These are phyloP conservation scores for Artibeus jamaicensis DNA, from an alignment of 2,797 vertebrate species.

Conservation along the genomic window DNA sequence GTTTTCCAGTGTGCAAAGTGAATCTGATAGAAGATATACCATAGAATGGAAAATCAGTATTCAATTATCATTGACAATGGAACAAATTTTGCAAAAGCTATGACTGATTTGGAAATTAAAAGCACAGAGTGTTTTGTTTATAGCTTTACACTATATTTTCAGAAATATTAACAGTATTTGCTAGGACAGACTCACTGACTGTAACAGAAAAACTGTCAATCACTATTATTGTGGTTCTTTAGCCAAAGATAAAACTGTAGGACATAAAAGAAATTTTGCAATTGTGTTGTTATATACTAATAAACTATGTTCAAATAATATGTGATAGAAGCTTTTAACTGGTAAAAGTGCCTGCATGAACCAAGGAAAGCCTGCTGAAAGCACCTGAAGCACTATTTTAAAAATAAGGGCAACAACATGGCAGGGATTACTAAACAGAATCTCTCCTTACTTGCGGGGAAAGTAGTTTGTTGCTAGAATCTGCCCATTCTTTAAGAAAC, in stretches of 20 bases:
- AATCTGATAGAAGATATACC: not conserved
- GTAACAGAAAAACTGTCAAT: not conserved
- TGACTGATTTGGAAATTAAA: not conserved
- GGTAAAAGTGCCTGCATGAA: not conserved
- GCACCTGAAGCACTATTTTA: not conserved
- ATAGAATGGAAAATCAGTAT: not conserved
- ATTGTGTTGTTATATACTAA: not conserved
- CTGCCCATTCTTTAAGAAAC: not conserved
- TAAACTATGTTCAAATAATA: not conserved
- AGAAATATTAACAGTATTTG: not conserved
- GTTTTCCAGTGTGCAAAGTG: not conserved
- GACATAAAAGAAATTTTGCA: not conserved
- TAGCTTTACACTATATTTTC: not conserved
- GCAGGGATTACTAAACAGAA: not conserved
- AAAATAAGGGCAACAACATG: not conserved
- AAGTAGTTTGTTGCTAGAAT: not conserved
- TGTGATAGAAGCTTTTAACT: not conserved
- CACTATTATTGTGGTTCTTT: not conserved
- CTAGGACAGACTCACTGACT: not conserved
- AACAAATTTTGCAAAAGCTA: not conserved
- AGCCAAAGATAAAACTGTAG: not conserved
- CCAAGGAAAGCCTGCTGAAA: not conserved
- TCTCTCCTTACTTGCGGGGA: not conserved
- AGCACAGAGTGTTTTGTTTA: not conserved
- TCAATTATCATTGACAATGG: not conserved